Percentiles rank a stretch among this genome's conserved stretches.
Conservation (phyloP, 2,888 invertebrate species). For the Athalia cordata region DNA sequence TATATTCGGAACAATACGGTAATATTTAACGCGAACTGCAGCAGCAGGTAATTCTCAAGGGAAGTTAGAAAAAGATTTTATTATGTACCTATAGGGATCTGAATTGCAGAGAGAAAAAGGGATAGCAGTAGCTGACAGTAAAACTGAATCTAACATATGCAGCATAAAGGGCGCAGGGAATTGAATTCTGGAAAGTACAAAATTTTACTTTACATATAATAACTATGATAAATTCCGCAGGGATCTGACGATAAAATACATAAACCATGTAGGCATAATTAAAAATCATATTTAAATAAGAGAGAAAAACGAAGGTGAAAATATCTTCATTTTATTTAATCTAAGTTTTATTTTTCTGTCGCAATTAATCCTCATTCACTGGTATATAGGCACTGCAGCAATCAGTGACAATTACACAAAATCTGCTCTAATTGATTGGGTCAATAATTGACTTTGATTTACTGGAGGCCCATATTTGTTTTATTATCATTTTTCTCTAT, state of each 20-base stretch:
- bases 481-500: too few relatives aligned
- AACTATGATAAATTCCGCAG: too few relatives aligned
- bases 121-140: too few relatives aligned
- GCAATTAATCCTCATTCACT: not conserved
- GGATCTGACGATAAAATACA: too few relatives aligned
- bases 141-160: too few relatives aligned
- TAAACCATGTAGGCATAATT: too few relatives aligned
- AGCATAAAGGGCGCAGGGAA: too few relatives aligned
- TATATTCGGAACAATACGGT: too few relatives aligned
- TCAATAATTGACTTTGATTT: conserved; percentile 25
- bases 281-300: not conserved
- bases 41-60: not conserved
- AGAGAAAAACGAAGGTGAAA: not conserved
- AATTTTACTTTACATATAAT: too few relatives aligned
- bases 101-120: conserved; percentile 7
- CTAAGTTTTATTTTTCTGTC: not conserved
- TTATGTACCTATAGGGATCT: not conserved
- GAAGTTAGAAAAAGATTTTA: not conserved
- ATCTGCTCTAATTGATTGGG: not conserved
- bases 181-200: too few relatives aligned
- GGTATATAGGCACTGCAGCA: not conserved
- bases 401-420: not conserved
- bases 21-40: conserved; percentile 18
- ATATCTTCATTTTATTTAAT: not conserved
- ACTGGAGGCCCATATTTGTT: not conserved